phyloP scores from a whole-genome alignment of 2,113 vertebrate species.

The Heptranchias perlo region DNA sequence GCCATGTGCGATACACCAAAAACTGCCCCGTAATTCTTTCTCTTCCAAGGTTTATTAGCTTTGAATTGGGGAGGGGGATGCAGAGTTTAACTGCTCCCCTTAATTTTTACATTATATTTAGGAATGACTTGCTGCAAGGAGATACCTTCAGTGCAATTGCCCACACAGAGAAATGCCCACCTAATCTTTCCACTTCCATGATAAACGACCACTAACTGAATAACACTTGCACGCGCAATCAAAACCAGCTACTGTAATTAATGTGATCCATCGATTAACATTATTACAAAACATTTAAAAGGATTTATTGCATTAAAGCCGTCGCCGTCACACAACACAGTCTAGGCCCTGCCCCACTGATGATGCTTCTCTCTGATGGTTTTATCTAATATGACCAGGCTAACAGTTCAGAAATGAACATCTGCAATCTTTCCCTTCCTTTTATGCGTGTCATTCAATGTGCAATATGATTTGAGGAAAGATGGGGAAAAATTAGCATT shows the following conservation, averaged over 20 bases:
- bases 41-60: background rate
- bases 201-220: constrained; percentile 5
- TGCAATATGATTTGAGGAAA: background rate
- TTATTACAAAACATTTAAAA: constrained; percentile 30
- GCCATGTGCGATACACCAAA: background rate
- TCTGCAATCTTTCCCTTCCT: background rate
- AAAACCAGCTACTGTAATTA: background rate
- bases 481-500: background rate
- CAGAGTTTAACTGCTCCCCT: background rate
- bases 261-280: constrained; percentile 28
- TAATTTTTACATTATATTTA: background rate
- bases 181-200: background rate
- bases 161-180: background rate
- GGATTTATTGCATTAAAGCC: background rate
- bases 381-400: background rate
- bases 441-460: background rate
- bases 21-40: background rate
- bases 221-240: background rate
- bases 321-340: background rate
- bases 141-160: background rate
- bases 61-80: background rate
- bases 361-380: background rate
- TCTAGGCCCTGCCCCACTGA: background rate
- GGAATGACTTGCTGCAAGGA: background rate
- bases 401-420: background rate